Conservation (phyloP, 2,797 vertebrate genomes). For the Corythornis leucogaster region DNA sequence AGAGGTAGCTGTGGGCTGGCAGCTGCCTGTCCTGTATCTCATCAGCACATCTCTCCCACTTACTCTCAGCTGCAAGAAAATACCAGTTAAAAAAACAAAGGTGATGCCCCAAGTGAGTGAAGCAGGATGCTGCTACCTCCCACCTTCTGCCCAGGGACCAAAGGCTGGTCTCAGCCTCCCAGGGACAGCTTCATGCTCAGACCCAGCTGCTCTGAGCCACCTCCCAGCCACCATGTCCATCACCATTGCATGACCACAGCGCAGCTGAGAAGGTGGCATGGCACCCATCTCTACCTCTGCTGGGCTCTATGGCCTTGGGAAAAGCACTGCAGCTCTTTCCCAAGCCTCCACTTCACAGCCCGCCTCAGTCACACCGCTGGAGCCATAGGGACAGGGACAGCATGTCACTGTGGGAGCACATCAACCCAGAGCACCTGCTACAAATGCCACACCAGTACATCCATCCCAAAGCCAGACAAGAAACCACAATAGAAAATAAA, state of each 20-base stretch:
- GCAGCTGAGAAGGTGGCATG: not conserved
- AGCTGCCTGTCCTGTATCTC: not conserved
- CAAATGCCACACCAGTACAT: fast-evolving
- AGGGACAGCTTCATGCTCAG: not conserved
- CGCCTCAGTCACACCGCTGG: not conserved
- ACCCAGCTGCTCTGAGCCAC: not conserved
- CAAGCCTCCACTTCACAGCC: not conserved
- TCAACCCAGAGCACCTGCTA: not conserved
- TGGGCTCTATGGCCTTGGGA: not conserved
- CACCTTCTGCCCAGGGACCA: not conserved
- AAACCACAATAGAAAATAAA: not conserved
- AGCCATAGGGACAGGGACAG: not conserved
- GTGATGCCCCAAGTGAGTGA: not conserved
- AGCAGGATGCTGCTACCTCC: slow-evolving; percentile 22
- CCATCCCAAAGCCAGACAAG: not conserved
- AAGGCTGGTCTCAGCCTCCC: not conserved
- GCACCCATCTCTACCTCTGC: not conserved
- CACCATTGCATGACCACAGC: fast-evolving
- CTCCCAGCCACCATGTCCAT: not conserved
- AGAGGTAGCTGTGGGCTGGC: slow-evolving; percentile 24
- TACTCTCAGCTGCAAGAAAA: not conserved
- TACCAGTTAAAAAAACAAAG: not conserved
- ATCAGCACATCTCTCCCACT: not conserved
- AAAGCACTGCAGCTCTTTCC: not conserved
- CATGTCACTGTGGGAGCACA: fast-evolving